Conservation (phyloP, 2,888 invertebrate species). For the Drosophila mercatorum region DNA sequence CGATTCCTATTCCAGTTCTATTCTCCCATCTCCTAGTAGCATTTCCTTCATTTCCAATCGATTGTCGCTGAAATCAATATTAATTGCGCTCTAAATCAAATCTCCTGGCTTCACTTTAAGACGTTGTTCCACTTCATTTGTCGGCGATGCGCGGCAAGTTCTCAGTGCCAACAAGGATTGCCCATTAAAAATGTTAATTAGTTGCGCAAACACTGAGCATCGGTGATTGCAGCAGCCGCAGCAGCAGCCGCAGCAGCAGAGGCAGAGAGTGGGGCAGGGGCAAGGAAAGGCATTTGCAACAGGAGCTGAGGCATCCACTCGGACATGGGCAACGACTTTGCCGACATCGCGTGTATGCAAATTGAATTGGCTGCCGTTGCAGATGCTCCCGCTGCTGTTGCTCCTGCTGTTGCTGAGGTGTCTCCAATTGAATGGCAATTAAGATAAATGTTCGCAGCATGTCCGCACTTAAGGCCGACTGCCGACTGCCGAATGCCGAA, state of each 20-base stretch:
- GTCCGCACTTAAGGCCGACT: slow-evolving; percentile 68
- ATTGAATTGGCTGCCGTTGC: slow-evolving; percentile 54
- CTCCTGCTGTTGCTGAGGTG: slow-evolving; percentile 36
- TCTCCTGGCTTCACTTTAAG: slow-evolving; percentile 35
- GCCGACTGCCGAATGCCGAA: slow-evolving; percentile 6
- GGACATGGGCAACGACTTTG: slow-evolving; percentile 28
- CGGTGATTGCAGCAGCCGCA: slow-evolving; percentile 61
- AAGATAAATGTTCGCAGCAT: slow-evolving; percentile 78
- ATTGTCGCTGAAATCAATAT: slow-evolving; percentile 25
- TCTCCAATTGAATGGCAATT: slow-evolving; percentile 77
- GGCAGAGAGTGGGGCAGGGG: neutral
- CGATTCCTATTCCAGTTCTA: neutral
- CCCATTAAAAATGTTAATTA: slow-evolving; percentile 78
- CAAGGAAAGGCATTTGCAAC: slow-evolving; percentile 11
- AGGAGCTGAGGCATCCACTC: slow-evolving; percentile 17
- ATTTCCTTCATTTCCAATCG: neutral
- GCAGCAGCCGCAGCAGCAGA: neutral
- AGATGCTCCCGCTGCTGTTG: neutral
- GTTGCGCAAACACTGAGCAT: slow-evolving; percentile 78
- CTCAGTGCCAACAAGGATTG: slow-evolving; percentile 68
- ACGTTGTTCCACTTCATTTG: slow-evolving; percentile 63
- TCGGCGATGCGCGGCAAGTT: slow-evolving; percentile 28
- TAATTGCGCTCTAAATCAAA: slow-evolving; percentile 71
- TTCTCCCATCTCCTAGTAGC: no score
- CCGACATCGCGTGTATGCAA: slow-evolving; percentile 73